Conservation (phyloP, 2,888 invertebrate species). For the Linnaemya tessellans region DNA sequence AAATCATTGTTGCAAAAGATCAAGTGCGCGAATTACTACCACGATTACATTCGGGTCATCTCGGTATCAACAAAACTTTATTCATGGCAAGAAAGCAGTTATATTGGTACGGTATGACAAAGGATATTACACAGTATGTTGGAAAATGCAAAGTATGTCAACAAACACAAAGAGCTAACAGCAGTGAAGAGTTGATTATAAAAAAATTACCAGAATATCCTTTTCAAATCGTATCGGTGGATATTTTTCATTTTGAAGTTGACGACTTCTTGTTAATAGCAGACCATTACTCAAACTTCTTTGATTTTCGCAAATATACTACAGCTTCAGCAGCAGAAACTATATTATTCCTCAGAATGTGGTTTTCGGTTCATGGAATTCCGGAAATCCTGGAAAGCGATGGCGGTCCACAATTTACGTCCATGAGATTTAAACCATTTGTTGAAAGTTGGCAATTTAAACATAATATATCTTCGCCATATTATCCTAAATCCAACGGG, state of each 20-base stretch:
- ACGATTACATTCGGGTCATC: constrained; percentile 19
- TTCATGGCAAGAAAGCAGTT: too few relatives aligned
- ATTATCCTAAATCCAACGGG: constrained; percentile 20
- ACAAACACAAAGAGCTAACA: too few relatives aligned
- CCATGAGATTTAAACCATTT: constrained; percentile 13
- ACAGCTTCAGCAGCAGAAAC: background rate
- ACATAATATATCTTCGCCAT: constrained; percentile 18
- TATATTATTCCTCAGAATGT: constrained; percentile 15
- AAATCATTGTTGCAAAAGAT: constrained; percentile 30
- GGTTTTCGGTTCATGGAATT: constrained; percentile 30
- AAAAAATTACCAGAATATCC: constrained; percentile 9
- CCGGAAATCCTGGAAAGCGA: constrained; percentile 22
- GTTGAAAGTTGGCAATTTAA: constrained; percentile 7
- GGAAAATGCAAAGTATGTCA: too few relatives aligned
- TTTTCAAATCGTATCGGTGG: constrained; percentile 11
- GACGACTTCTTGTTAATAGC: constrained; percentile 15
- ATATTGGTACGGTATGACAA: too few relatives aligned
- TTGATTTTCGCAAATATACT: constrained; percentile 23
- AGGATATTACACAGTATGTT: too few relatives aligned
- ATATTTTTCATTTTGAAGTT: constrained; percentile 21
- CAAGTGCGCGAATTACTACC: background rate
- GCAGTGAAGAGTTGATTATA: background rate
- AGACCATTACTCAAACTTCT: constrained; percentile 7
- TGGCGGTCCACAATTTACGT: constrained; percentile 20
- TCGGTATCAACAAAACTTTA: too few relatives aligned